Evolutionary conservation across 2,113 vertebrate genomes (phyloP).

Genomic region (Tursiops truncatus): DNA sequence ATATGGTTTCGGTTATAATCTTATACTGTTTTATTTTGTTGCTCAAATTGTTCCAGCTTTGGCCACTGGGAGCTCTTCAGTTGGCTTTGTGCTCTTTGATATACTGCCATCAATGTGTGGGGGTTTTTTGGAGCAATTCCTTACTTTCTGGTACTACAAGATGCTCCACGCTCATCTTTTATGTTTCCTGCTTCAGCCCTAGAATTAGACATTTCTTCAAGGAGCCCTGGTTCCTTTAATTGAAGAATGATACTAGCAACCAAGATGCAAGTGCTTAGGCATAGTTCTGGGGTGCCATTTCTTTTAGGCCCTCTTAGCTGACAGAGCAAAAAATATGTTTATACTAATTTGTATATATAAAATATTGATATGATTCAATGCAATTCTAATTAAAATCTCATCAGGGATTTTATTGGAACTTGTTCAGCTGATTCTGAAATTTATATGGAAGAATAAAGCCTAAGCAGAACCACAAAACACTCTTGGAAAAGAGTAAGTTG

Average conservation of each 20-base stretch:
- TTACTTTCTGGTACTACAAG: neutral
- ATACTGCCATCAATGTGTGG: neutral
- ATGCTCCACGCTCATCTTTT: neutral
- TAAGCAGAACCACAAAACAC: neutral
- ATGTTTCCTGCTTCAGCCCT: neutral
- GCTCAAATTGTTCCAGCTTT: neutral
- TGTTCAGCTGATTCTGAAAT: neutral
- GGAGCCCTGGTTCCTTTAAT: neutral
- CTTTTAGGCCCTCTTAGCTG: neutral
- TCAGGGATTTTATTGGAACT: neutral
- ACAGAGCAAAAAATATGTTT: neutral
- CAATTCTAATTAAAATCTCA: neutral
- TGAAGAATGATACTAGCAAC: neutral
- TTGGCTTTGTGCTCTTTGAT: neutral
- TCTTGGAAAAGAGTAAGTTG: neutral
- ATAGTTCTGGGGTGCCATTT: neutral
- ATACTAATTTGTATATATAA: neutral
- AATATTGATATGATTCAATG: neutral
- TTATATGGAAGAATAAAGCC: neutral
- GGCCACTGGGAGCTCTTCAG: neutral
- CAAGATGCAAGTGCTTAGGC: neutral
- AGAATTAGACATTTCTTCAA: neutral
- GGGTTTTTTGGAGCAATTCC: neutral
- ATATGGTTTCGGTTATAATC: neutral
- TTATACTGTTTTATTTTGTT: neutral